Base-by-base conservation (phyloP, 2,113 vertebrate species). In the Aspiorhynchus laticeps region DNA sequence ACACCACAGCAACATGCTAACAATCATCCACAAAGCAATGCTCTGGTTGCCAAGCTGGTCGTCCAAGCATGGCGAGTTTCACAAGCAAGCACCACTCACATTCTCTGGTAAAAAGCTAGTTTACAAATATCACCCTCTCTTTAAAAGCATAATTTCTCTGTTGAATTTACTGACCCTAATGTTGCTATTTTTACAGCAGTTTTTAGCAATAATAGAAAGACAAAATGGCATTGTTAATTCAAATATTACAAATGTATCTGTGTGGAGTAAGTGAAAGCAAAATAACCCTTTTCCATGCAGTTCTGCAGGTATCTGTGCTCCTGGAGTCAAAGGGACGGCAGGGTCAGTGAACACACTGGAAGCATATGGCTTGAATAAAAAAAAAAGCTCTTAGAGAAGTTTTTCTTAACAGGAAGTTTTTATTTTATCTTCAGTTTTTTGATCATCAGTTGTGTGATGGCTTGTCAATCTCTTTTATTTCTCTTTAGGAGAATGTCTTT, bases 311-410 rank as follows among this genome's bases (percentile, higher is more conserved):
- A 51, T 28, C 26, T 24, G 38, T 76, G 56, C 28, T 63, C 75
- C 6, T 46, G 26, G 36, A 89, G 46, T 85, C 82, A 85, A 28
- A 71, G 51, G 59, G 48, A 59, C 21, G 11, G 41, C 77, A 36
- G 69, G 81, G 85, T 76, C 33, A 41, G 61, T n/a, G 36, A 82
- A 73, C 83, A 78, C 67, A 38, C 85, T 21, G 41, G 38, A 85
- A 84, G 21, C 56, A 26, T n/a, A 12, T 17, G 48, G 53, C 48
- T 28, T 28, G 76, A 33, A 33, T 33, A n/a, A 28, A 51, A 38
- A 51, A 36, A 73, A n/a, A 56, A 38, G 33, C 69, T 84, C 43
- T 84, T 74, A 59, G 83, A 71, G 14, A 43, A 82, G 71, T 77
- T 56, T 69, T 61, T 86, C 78, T 33, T 6, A 84, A 75, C 38